Base-by-base conservation (phyloP, 2,113 vertebrate species). In the Lamprologus lemairii region DNA sequence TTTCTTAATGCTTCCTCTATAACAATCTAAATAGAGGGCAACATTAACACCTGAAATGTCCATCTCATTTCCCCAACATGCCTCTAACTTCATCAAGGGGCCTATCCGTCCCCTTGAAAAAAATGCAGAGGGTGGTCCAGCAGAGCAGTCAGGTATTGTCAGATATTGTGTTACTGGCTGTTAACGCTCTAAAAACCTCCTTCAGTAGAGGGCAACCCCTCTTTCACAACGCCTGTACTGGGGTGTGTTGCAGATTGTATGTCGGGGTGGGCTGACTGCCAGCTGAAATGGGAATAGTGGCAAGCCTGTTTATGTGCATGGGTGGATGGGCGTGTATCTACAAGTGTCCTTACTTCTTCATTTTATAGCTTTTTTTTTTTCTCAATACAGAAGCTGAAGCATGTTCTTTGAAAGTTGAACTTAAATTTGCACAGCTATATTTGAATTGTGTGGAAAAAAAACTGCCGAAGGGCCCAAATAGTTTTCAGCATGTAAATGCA, bases 141-240 rank as follows among this genome's bases (percentile, higher is more conserved):
- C 5, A 12, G 31, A 90, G 90, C 53, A 55, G 60, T 88, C 37
- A 83, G 86, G 92, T 94, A 88, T 89, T 85, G 83, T 85, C 86
- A 81, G 89, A 90, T 94, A 94, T 95, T 91, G 78, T 91, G 85
- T 95, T 95, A 95, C 95, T 80, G 84, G 81, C 84, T 90, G 91
- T 89, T 93, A 93, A 94, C 86, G 89, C 92, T 92, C 86, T 89
- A 86, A 93, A 94, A 93, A 90, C 80, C 87, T 93, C 89, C 80
- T 93, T 94, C 91, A 95, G 87, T 90, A 91, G 89, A 95, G 93
- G 92, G 87, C 89, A 95, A 85, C 88, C 93, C 73, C 94, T 94
- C 88, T 88, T 85, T 79, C 85, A 89, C 84, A 85, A 85, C 58
- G 71, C 55, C 84, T 87, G 86, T 86, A 90, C 78, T 84, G 90